phyloP scores from a whole-genome alignment of 2,888 invertebrate species.

The Nomada goodeniana region DNA sequence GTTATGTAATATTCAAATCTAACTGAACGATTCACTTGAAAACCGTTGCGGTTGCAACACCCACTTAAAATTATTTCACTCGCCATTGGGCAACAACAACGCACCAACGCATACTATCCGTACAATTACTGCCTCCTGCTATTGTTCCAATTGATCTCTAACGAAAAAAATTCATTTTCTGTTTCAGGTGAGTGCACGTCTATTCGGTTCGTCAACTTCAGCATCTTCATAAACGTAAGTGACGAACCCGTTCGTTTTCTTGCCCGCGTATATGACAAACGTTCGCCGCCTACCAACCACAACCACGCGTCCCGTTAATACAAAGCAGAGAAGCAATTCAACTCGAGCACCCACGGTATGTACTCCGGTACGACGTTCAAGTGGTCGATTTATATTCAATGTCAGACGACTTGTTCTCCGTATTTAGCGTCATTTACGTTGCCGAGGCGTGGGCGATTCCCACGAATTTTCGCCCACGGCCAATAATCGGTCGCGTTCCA shows the following conservation, averaged over 20 bases:
- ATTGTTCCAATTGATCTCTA: constrained; percentile 14
- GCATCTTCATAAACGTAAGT: constrained; percentile 47
- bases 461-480: constrained; percentile 65
- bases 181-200: constrained; percentile 74
- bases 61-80: too few species aligned
- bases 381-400: constrained; percentile 67
- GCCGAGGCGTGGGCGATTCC: constrained; percentile 53
- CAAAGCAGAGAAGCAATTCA: constrained; percentile 13
- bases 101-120: too few species aligned
- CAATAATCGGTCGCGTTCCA: constrained; percentile 47
- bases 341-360: constrained; percentile 7
- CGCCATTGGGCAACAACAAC: too few species aligned
- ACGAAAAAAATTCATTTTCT: constrained; percentile 49
- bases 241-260: constrained; percentile 3
- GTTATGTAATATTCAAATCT: too few species aligned
- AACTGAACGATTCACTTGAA: too few species aligned
- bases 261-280: background rate
- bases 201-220: background rate
- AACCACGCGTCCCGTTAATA: background rate
- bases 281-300: background rate
- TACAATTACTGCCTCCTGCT: background rate
- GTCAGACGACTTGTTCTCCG: constrained; percentile 58
- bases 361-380: constrained; percentile 41
- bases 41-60: too few species aligned
- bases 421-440: constrained; percentile 51